phyloP scores from a whole-genome alignment of 1,140 invertebrate genomes.

The Sesamia nonagrioides region DNA sequence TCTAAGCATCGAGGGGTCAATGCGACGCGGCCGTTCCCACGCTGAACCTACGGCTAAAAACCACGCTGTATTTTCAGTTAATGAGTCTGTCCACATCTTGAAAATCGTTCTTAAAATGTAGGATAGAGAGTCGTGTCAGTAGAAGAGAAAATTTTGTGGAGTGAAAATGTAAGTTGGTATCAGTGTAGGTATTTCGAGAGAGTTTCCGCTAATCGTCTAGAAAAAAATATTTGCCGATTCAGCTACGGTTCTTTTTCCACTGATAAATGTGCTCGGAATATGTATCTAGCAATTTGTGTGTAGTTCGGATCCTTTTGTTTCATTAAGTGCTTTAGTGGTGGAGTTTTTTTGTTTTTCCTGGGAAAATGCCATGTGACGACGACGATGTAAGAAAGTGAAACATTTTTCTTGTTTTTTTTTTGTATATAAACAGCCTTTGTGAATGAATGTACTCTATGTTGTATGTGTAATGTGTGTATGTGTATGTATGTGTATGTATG shows the following conservation, averaged over 20 bases:
- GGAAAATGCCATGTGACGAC: conserved; percentile 55
- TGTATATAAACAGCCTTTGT: conserved; percentile 17
- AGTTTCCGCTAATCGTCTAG: conserved; percentile 83
- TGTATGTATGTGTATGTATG: too few species aligned
- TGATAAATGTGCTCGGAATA: conserved; percentile 82
- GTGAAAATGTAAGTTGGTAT: background rate
- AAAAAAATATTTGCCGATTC: conserved; percentile 86
- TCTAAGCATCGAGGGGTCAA: conserved; percentile 84
- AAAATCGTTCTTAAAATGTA: background rate
- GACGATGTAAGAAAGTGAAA: conserved; percentile 39
- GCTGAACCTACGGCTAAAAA: conserved; percentile 70
- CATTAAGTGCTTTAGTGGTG: conserved; percentile 67
- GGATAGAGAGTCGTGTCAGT: background rate
- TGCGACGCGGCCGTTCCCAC: conserved; percentile 82
- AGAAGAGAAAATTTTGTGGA: background rate
- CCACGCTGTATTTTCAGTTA: conserved; percentile 55
- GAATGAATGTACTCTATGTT: too few species aligned
- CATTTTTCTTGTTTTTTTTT: conserved; percentile 29
- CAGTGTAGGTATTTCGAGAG: conserved; percentile 77
- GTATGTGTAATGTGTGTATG: too few species aligned
- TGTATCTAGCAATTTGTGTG: conserved; percentile 76
- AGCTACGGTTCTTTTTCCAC: conserved; percentile 74
- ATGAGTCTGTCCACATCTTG: background rate
- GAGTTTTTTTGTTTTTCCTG: conserved; percentile 58
- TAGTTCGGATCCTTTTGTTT: conserved; percentile 74